phyloP scores from a whole-genome alignment of 2,888 invertebrate genomes.

The Mystacides longicornis region DNA sequence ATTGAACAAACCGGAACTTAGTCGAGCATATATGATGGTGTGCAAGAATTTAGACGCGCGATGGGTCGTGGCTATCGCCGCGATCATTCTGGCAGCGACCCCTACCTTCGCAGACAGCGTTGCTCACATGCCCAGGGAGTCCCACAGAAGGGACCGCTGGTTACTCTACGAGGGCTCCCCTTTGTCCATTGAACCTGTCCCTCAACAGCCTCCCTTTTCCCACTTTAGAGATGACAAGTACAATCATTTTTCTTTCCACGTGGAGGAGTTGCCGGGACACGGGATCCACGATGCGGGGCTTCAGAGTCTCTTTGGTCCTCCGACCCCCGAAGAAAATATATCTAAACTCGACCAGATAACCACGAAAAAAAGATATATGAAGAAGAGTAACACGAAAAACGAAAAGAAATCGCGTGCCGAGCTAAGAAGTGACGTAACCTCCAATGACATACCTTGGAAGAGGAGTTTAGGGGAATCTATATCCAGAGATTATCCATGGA shows the following conservation, averaged over 20 bases:
- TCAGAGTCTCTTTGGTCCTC: conserved; percentile 24
- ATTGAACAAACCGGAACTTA: background rate
- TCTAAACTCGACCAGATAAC: conserved; percentile 33
- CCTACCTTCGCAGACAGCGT: conserved; percentile 34
- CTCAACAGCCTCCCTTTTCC: conserved; percentile 36
- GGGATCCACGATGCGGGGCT: conserved; percentile 25
- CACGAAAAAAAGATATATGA: conserved; percentile 32
- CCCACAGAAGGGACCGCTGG: conserved; percentile 32
- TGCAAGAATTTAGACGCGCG: conserved; percentile 25
- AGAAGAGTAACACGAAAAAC: conserved; percentile 29
- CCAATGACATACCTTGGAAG: conserved; percentile 27
- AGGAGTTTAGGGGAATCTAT: conserved; percentile 33
- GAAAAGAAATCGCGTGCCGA: conserved; percentile 21
- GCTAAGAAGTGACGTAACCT: conserved; percentile 17
- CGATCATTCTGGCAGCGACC: conserved; percentile 32
- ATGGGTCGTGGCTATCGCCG: conserved; percentile 40
- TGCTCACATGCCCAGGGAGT: conserved; percentile 33
- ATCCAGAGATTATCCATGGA: conserved; percentile 24
- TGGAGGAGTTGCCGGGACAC: conserved; percentile 34
- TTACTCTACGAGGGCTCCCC: conserved; percentile 29
- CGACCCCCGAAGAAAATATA: conserved; percentile 25
- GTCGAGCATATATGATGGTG: conserved; percentile 11
- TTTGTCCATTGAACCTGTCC: conserved; percentile 32
- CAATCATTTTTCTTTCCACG: conserved; percentile 37
- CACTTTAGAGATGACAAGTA: conserved; percentile 30